Evolutionary conservation across 2,113 vertebrate genomes (phyloP).

Genomic region (Bubalus kerabau): DNA sequence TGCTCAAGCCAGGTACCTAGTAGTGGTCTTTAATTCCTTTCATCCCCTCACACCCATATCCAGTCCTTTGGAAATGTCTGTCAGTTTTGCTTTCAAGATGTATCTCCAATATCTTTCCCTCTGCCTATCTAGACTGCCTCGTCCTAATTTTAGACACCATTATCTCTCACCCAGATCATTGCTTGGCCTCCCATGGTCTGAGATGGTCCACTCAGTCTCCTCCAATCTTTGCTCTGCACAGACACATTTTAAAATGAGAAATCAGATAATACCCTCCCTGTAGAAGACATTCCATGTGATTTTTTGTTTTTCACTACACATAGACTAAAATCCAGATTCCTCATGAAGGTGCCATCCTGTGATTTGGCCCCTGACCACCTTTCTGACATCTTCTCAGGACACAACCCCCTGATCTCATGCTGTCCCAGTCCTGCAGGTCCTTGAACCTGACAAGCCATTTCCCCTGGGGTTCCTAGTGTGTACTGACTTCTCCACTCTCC

Average conservation of each 20-base stretch:
- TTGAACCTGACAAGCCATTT: not conserved
- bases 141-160: not conserved
- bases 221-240: not conserved
- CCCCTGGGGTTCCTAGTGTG: fast-evolving
- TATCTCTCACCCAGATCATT: not conserved
- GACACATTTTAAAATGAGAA: not conserved
- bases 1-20: not conserved
- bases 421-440: not conserved
- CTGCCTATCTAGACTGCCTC: no score
- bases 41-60: not conserved
- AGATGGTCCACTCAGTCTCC: not conserved
- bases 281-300: not conserved
- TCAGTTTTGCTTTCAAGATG: not conserved
- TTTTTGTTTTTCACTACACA: not conserved
- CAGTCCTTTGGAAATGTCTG: not conserved
- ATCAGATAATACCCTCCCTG: not conserved
- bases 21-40: not conserved
- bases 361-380: not conserved
- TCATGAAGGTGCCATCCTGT: not conserved
- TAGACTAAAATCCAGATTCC: not conserved
- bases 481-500: not conserved
- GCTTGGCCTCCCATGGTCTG: no score
- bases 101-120: not conserved
- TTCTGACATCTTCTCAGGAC: not conserved
- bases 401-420: not conserved